Evolutionary conservation across 2,797 vertebrate genomes (phyloP).

Genomic region (Muraenolepis orangiensis): DNA sequence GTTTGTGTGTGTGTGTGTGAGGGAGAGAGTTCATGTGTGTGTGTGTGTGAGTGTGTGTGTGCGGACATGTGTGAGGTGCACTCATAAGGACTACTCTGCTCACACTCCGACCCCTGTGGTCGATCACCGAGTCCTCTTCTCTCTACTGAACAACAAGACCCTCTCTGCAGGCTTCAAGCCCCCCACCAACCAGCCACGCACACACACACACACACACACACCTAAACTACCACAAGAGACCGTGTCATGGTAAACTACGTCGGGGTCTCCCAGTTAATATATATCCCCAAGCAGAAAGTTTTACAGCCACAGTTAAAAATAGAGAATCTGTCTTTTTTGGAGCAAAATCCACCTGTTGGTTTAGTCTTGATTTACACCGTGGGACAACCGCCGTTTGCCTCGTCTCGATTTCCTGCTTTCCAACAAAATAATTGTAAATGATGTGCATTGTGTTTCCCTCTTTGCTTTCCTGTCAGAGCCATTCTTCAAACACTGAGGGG

Average conservation of each 20-base stretch:
- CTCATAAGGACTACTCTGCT: constrained; percentile 60
- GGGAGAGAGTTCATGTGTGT: constrained; percentile 33
- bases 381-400: constrained; percentile 15
- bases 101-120: constrained; percentile 60
- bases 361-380: neutral
- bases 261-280: neutral
- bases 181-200: constrained; percentile 28
- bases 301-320: neutral
- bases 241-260: neutral
- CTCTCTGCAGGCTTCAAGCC: neutral
- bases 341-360: too few relatives aligned
- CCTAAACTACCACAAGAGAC: constrained; percentile 13
- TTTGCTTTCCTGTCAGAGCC: constrained; percentile 62
- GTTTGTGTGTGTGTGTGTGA: neutral
- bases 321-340: too few relatives aligned
- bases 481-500: constrained; percentile 56
- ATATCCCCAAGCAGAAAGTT: neutral
- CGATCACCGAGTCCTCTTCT: constrained; percentile 58
- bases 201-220: constrained; percentile 41
- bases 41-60: constrained; percentile 2
- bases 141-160: constrained; percentile 35
- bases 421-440: constrained; percentile 53
- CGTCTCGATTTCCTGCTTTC: constrained; percentile 35
- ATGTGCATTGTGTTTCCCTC: constrained; percentile 58
- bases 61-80: constrained; percentile 30